Base-by-base conservation (phyloP, 2,113 vertebrate species). In the Aramus guarauna region DNA sequence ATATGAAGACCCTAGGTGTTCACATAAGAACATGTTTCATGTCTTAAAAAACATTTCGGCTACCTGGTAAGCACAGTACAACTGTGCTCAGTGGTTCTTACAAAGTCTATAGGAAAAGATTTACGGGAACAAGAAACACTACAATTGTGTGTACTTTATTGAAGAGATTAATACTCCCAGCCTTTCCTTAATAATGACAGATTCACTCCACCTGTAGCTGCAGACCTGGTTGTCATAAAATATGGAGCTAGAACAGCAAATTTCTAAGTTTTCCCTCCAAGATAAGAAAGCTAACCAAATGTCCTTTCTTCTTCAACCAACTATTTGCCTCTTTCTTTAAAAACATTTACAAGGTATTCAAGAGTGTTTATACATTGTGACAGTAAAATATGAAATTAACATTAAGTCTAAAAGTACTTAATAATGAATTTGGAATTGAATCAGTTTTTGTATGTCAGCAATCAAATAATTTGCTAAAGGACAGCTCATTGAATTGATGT, bases 361-460 rank as follows among this genome's bases (percentile, higher is more conserved):
- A 55, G 15, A 50, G 9, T 72, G 71, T 93, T 83, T 89, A 56
- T 24, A 37, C 11, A 68, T 23, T 11, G 0, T 78, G 22, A 74
- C 50, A 93, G 45, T 73, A 94, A 91, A 85, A 22, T 76, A 64
- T 12, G 30, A 87, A 81, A 81, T 32, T 9, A 55, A 64, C 21
- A 60, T 93, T 85, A 93, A 92, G 14, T 90, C 50, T 43, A 60
- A 58, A 84, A 59, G 9, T 24, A 60, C 60, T 95, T 93, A 94
- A 91, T 94, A 86, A 95, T 74, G 37, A 92, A 76, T 68, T 85
- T 88, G 68, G 75, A 96, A 97, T 94, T 95, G 84, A 96, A 91
- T 84, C 66, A 48, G 55, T 50, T 86, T 97, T 84, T 60, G 41
- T 81, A 92, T 87, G 74, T 66, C 47, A 79, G 62, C 68, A 80